A percentile compares a stretch with the other conserved stretches of the same genome.
Evolutionary conservation across 2,888 invertebrate species (phyloP).

Genomic region (Suillia variegata): DNA sequence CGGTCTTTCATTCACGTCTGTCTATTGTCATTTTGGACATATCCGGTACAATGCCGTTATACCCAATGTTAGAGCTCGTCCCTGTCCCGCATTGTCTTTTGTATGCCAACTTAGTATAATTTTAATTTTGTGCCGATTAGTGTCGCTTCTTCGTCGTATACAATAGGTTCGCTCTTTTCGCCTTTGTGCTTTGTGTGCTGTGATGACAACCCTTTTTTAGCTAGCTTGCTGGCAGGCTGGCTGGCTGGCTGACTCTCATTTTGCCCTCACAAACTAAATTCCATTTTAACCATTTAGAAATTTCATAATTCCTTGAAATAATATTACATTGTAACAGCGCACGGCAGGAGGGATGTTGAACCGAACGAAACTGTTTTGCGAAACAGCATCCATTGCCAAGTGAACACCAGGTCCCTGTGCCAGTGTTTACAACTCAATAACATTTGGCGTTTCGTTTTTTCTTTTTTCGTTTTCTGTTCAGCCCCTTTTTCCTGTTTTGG

Average conservation of each 20-base stretch:
- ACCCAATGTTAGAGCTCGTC: not conserved
- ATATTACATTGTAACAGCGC: slow-evolving; percentile 7
- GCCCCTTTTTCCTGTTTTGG: not conserved
- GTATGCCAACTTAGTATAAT: slow-evolving; percentile 36
- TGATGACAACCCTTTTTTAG: slow-evolving; percentile 12
- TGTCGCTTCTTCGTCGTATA: slow-evolving; percentile 38
- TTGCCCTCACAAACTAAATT: slow-evolving; percentile 32
- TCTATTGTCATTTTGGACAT: slow-evolving; percentile 5
- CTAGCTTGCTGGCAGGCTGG: not conserved
- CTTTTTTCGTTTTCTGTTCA: not conserved
- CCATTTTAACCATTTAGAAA: slow-evolving; percentile 48
- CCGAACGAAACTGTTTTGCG: not conserved
- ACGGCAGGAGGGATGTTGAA: slow-evolving; percentile 20
- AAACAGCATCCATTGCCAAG: slow-evolving; percentile 6
- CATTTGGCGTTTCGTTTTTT: not conserved
- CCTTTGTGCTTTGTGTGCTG: not conserved
- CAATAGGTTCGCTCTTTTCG: not conserved
- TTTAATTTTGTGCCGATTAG: slow-evolving; percentile 55
- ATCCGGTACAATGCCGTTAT: not conserved
- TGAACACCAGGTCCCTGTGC: slow-evolving; percentile 10
- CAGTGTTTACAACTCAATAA: slow-evolving; percentile 25
- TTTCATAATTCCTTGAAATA: slow-evolving; percentile 50
- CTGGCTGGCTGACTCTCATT: not conserved
- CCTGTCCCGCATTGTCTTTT: too few species aligned
- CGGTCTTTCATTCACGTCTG: slow-evolving; percentile 28